Percentiles rank a stretch among this genome's conserved stretches.
Conservation (phyloP, 2,797 vertebrate genomes). For the Distichodus sexfasciatus region DNA sequence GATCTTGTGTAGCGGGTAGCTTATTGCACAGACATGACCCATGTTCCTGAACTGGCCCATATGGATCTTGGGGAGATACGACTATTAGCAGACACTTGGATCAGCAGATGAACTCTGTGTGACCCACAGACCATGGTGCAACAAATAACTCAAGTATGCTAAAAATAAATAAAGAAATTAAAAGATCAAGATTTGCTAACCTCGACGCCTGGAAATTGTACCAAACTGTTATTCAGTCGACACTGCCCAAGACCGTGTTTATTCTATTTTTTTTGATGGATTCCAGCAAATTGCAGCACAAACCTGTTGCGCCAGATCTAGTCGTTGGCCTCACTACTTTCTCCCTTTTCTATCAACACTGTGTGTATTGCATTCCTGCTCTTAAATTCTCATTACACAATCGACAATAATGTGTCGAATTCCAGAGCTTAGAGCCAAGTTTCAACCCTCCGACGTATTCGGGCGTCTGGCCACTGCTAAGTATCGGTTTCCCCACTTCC, state of each 20-base stretch:
- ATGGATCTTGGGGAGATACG: constrained; percentile 27
- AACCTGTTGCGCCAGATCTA: no score
- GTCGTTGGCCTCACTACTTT: background rate
- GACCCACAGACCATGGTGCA: background rate
- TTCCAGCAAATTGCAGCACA: background rate
- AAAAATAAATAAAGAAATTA: background rate
- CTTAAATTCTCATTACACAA: constrained; percentile 52
- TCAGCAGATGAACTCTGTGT: constrained; percentile 23
- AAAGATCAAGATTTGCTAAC: background rate
- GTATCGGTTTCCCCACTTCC: no score
- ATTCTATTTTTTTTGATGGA: no score
- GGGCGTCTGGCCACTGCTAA: no score
- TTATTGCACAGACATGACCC: constrained; percentile 19
- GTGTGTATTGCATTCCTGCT: constrained; percentile 48
- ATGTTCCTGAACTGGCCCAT: constrained; percentile 19
- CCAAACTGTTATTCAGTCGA: no score
- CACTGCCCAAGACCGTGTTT: no score
- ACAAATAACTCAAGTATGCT: background rate
- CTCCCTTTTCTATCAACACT: background rate
- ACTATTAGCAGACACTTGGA: constrained; percentile 34
- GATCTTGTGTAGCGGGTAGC: constrained; percentile 1
- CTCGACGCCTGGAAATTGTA: no score
- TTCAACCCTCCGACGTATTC: constrained; percentile 4
- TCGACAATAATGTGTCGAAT: constrained; percentile 50
- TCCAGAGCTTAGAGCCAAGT: constrained; percentile 32